Conservation (phyloP, 2,797 vertebrate species). For the Ptychadena robeensis region DNA sequence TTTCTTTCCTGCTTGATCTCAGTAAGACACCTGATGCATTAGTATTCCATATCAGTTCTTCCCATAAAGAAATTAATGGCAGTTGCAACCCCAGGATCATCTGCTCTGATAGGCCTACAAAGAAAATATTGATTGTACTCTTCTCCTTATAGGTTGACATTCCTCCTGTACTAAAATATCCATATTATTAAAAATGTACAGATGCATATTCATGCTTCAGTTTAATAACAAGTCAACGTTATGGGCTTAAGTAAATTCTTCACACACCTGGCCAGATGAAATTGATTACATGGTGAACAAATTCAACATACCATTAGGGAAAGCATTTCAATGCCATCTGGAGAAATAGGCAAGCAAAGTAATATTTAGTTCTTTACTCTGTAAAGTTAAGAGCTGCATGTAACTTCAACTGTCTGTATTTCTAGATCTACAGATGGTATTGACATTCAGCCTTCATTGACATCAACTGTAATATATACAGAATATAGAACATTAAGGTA, state of each 20-base stretch:
- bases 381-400: too few species aligned
- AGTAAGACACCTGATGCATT: background rate
- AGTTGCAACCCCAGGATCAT: slow-evolving; percentile 23
- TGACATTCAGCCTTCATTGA: too few species aligned
- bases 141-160: slow-evolving; percentile 29
- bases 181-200: slow-evolving; percentile 26
- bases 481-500: too few species aligned
- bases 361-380: too few species aligned
- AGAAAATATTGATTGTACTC: slow-evolving; percentile 48
- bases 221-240: background rate
- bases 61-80: slow-evolving; percentile 28
- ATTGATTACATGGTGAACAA: too few species aligned
- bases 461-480: too few species aligned
- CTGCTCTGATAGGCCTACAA: background rate
- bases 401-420: too few species aligned
- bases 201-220: background rate
- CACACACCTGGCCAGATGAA: too few species aligned
- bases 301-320: too few species aligned
- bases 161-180: slow-evolving; percentile 15
- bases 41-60: slow-evolving; percentile 40
- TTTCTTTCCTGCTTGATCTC: background rate
- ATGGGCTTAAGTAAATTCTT: background rate
- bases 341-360: too few species aligned
- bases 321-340: too few species aligned
- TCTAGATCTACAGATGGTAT: too few species aligned